Conservation (phyloP, 2,888 invertebrate genomes). For the Pyrgus malvae region DNA sequence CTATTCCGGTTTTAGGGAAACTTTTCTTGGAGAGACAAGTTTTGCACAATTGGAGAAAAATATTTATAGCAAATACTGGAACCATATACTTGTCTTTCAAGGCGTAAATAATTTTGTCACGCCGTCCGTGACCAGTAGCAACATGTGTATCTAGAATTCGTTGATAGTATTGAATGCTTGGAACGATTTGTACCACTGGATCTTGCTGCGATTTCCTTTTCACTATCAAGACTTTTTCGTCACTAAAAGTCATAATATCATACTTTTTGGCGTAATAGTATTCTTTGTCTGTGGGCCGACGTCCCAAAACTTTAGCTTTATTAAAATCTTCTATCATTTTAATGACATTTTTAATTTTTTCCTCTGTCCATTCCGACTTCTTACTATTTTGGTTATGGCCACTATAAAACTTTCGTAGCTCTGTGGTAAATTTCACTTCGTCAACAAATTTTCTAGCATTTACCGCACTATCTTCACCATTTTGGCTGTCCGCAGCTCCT, state of each 20-base stretch:
- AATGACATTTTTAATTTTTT: background rate
- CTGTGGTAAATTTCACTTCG: background rate
- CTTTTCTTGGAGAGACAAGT: slow-evolving; percentile 34
- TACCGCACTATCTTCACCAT: slow-evolving; percentile 18
- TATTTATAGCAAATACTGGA: slow-evolving; percentile 32
- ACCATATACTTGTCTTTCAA: slow-evolving; percentile 36
- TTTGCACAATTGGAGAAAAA: slow-evolving; percentile 36
- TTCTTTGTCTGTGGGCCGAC: slow-evolving; percentile 3
- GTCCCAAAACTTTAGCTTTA: background rate
- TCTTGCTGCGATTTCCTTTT: slow-evolving; percentile 6
- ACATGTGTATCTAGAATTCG: slow-evolving; percentile 33
- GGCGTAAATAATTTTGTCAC: slow-evolving; percentile 37
- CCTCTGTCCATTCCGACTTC: slow-evolving; percentile 18
- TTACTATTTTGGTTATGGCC: slow-evolving; percentile 9
- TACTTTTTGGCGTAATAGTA: slow-evolving; percentile 12
- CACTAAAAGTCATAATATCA: slow-evolving; percentile 6
- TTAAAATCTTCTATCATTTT: background rate
- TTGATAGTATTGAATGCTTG: background rate
- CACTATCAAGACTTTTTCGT: slow-evolving; percentile 10
- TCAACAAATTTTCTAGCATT: slow-evolving; percentile 22
- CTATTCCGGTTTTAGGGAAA: slow-evolving; percentile 36
- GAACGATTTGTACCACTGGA: background rate
- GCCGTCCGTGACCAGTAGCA: slow-evolving; percentile 37
- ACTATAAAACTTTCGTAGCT: background rate
- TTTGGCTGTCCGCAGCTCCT: slow-evolving; percentile 19